phyloP scores from a whole-genome alignment of 35 echinoderm and acorn worm species.

The Stichopus chloronotus region DNA sequence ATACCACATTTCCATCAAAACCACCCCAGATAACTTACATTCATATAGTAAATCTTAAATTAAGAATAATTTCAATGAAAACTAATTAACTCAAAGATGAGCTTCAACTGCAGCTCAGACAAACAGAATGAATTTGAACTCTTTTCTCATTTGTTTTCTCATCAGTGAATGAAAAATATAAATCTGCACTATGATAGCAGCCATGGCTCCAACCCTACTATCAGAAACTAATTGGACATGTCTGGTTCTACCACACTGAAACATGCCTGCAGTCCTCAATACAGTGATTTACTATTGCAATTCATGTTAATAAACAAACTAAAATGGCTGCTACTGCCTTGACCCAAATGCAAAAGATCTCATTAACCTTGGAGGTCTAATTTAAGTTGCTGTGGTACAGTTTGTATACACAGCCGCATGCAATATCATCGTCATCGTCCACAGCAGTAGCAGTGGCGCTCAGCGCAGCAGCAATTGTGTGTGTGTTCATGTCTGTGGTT shows the following conservation, averaged over 20 bases:
- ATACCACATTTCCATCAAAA: too few relatives aligned
- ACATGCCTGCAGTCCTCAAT: not conserved
- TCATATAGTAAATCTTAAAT: too few relatives aligned
- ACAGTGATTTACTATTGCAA: not conserved
- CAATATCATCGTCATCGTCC: too few relatives aligned
- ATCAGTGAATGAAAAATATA: not conserved
- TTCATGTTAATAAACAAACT: constrained; percentile 6
- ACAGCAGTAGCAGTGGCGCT: not conserved
- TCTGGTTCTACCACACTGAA: too few relatives aligned
- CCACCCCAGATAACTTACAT: too few relatives aligned
- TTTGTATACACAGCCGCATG: too few relatives aligned
- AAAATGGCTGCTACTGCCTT: constrained; percentile 3
- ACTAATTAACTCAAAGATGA: not conserved
- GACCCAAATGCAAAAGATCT: not conserved
- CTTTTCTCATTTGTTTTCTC: not conserved
- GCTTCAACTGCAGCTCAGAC: not conserved
- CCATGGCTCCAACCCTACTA: too few relatives aligned
- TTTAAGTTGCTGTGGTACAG: not conserved
- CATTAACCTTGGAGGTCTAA: not conserved
- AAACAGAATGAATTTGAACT: not conserved
- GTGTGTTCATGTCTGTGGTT: too few relatives aligned
- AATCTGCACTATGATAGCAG: not conserved
- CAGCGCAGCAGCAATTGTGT: not conserved
- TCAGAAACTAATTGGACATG: too few relatives aligned
- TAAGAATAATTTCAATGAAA: not conserved